Evolutionary conservation across 2,888 invertebrate species (phyloP).

Genomic region (Lepidocyrtinus sp.): DNA sequence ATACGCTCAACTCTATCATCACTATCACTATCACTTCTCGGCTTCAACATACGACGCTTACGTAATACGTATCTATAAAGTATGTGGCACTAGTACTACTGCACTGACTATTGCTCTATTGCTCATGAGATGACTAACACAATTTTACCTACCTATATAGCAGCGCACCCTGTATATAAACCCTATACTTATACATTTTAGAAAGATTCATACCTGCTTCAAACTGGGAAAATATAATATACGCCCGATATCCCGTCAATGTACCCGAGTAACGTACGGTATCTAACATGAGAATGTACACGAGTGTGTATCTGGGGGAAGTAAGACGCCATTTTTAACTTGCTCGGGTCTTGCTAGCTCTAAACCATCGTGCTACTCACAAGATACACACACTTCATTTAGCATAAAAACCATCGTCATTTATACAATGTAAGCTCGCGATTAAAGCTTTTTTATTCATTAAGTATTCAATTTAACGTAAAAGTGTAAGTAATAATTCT

Average conservation of each 20-base stretch:
- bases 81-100: no score
- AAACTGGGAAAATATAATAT: no score
- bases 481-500: neutral
- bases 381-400: slow-evolving; percentile 1
- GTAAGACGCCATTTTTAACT: slow-evolving; percentile 55
- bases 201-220: no score
- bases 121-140: no score
- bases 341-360: slow-evolving; percentile 53
- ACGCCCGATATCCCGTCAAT: slow-evolving; percentile 21
- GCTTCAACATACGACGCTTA: no score
- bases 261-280: slow-evolving; percentile 14
- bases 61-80: no score
- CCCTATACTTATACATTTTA: no score
- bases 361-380: slow-evolving; percentile 29
- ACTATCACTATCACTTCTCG: no score
- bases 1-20: no score
- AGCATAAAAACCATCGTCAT: slow-evolving; percentile 8
- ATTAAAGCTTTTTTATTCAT: slow-evolving; percentile 26
- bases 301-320: slow-evolving; percentile 52
- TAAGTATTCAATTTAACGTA: neutral
- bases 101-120: no score
- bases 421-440: slow-evolving; percentile 1
- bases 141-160: no score
- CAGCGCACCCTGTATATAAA: no score
- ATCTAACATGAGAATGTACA: slow-evolving; percentile 23